Evolutionary conservation across 2,888 invertebrate species (phyloP), one percentile per base, ranked within the genome.

Genomic region (Tineola bisselliella): DNA sequence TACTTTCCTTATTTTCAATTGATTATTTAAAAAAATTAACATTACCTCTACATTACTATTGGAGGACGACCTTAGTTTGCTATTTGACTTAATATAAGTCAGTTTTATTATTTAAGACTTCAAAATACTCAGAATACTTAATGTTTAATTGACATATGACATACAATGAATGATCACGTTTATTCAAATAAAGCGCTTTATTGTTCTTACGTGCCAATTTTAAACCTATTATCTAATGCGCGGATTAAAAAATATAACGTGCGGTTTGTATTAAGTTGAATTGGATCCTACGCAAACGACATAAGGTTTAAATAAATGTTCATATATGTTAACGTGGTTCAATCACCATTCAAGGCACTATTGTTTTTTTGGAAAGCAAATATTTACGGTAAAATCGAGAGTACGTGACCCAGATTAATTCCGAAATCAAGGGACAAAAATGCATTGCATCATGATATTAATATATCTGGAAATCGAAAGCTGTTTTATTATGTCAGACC

Each of bases 361-460:
- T 67, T 74, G 67, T 72, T 71, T 59, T 79, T 70, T 67, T 74
- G 69, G 70, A 79, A 76, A 76, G 74, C 68, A 71, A 76, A 76
- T 69, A 74, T 72, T 72, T 74, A 66, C 10, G 33, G 31, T 62
- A 68, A 66, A 65, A 65, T 25, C 54, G 25, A 54, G 18, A 54
- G 25, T 25, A 54, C 19, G 25, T 54, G 54, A 54, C 48, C n/a
- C 17, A 17, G 48, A 8, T 13, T 13, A 3, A 17, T 48, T 38
- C 38, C 38, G 38, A 38, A 6, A 38, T 12, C 38, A 38, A 38
- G 38, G 31, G 38, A 38, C 10, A 38, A 38, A n/a, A 38, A 25
- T 25, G 6, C 1, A 10, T 38, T 38, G 38, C 10, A n/a, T 38
- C 3, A 38, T 38, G 6, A 4, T 38, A 10, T 6, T 38, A 6